Evolutionary conservation across 2,113 vertebrate species (phyloP).

Genomic region (Nettapus auritus): DNA sequence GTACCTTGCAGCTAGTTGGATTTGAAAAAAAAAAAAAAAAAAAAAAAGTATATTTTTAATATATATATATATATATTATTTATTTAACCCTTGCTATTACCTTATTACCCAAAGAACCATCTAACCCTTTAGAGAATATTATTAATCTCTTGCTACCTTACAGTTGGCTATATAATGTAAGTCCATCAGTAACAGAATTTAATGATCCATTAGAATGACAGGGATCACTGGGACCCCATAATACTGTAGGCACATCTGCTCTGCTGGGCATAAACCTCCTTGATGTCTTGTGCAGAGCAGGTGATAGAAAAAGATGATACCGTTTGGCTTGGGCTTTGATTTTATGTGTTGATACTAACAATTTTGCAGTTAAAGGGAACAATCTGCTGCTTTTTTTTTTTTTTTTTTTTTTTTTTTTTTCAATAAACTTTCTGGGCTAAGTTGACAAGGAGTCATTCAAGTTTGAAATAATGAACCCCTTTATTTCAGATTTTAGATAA

Average conservation of each 20-base stretch:
- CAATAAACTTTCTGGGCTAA: not conserved
- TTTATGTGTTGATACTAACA: not conserved
- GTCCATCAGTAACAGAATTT: not conserved
- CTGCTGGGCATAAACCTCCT: not conserved
- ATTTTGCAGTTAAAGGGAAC: not conserved
- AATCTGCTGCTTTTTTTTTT: not conserved
- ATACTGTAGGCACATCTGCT: not conserved
- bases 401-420: no score
- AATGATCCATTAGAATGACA: conserved; percentile 19
- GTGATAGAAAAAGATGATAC: not conserved
- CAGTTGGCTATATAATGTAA: not conserved
- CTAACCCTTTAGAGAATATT: not conserved
- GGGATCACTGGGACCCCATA: not conserved
- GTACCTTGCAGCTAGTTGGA: not conserved
- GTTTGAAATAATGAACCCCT: not conserved
- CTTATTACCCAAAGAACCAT: not conserved
- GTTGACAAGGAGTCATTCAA: not conserved
- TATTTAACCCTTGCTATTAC: not conserved
- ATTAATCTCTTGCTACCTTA: conserved; percentile 11
- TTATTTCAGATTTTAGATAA: not conserved
- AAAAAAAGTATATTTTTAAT: not conserved
- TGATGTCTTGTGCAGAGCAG: not conserved
- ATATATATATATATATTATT: not conserved
- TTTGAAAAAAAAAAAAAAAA: not conserved
- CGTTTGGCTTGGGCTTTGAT: not conserved